Evolutionary conservation across 2,797 vertebrate species (phyloP).

Genomic region (Myripristis murdjan): DNA sequence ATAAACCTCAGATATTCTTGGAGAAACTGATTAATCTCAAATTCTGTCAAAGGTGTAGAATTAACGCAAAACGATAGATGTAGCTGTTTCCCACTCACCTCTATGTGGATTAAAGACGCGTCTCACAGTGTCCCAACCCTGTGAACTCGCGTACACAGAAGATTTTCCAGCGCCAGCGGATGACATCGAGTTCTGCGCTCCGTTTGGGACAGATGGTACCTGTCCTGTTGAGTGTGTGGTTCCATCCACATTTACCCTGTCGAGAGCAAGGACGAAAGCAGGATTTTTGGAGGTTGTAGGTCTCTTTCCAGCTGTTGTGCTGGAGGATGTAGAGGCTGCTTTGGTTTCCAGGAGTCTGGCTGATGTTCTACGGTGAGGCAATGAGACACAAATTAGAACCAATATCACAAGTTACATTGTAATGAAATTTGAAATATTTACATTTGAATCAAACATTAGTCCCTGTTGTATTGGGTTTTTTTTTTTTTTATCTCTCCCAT

Average conservation of each 20-base stretch:
- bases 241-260: constrained; percentile 85
- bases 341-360: constrained; percentile 89
- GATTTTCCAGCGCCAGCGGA: constrained; percentile 78
- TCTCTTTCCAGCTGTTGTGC: constrained; percentile 80
- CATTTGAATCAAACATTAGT: constrained; percentile 5
- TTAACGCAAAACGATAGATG: neutral
- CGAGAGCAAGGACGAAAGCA: constrained; percentile 89
- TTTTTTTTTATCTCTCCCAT: neutral
- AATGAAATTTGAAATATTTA: neutral
- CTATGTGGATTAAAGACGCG: constrained; percentile 86
- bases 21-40: neutral
- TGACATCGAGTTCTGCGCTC: constrained; percentile 84
- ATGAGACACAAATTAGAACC: constrained; percentile 18
- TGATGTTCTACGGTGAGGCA: constrained; percentile 87
- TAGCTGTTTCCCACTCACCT: constrained; percentile 66
- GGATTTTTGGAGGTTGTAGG: constrained; percentile 77
- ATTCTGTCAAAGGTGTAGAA: constrained; percentile 9
- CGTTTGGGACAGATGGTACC: constrained; percentile 73
- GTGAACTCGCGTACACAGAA: constrained; percentile 53
- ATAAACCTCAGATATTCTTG: constrained; percentile 3
- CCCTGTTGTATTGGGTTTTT: neutral
- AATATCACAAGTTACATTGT: neutral
- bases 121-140: constrained; percentile 85
- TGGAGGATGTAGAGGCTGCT: constrained; percentile 81
- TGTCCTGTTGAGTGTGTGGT: constrained; percentile 79